Evolutionary conservation across 2,797 vertebrate species (phyloP).

Genomic region (Tenualosa ilisha): DNA sequence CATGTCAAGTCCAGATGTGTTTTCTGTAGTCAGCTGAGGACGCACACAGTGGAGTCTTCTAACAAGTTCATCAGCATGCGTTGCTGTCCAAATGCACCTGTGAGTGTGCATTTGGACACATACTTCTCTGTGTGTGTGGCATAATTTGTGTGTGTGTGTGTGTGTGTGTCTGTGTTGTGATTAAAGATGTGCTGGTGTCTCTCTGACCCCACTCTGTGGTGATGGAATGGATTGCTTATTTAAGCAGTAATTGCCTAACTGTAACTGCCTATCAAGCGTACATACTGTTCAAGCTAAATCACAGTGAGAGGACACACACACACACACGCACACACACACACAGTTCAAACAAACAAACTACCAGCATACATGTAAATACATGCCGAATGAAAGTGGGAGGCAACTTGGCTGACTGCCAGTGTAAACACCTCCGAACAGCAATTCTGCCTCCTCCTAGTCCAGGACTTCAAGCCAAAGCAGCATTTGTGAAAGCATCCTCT

Average conservation of each 20-base stretch:
- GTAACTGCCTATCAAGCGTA: neutral
- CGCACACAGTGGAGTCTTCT: neutral
- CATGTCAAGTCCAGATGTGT: neutral
- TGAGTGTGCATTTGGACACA: neutral
- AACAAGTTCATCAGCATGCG: neutral
- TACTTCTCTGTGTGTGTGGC: neutral
- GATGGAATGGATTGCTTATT: constrained; percentile 33
- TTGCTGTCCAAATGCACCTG: neutral
- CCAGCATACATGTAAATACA: neutral
- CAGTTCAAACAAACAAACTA: neutral
- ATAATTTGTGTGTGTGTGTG: neutral
- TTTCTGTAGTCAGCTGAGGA: neutral
- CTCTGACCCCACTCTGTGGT: constrained; percentile 48
- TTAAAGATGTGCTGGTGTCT: neutral
- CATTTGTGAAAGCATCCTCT: neutral
- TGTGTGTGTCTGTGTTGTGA: neutral
- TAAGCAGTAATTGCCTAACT: neutral
- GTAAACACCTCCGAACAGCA: too few relatives aligned
- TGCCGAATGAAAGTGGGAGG: too few relatives aligned
- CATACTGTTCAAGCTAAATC: neutral
- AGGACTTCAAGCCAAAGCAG: neutral
- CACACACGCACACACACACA: constrained; percentile 14
- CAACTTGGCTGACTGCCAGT: too few relatives aligned
- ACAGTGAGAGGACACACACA: neutral
- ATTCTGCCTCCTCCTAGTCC: neutral